phyloP scores from a whole-genome alignment of 2,888 invertebrate genomes.

The Drosophila fungiperda region DNA sequence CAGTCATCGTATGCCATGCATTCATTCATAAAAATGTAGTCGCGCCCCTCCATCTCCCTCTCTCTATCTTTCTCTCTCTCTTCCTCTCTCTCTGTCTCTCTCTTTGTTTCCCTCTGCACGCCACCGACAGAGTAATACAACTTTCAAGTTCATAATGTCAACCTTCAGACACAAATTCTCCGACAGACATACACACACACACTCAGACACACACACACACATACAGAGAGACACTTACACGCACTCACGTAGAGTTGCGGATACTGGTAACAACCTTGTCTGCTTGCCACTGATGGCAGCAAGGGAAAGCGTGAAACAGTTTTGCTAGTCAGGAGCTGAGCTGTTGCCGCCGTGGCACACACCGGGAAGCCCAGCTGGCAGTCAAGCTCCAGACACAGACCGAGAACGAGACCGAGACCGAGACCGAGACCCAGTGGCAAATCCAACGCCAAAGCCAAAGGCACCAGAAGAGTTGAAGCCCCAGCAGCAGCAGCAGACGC shows the following conservation, averaged over 20 bases:
- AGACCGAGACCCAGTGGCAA: slow-evolving; percentile 5
- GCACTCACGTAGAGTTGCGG: slow-evolving; percentile 24
- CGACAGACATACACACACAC: slow-evolving; percentile 26
- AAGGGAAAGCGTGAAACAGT: slow-evolving; percentile 74
- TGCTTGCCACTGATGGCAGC: slow-evolving; percentile 31
- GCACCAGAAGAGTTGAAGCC: slow-evolving; percentile 29
- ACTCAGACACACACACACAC: slow-evolving; percentile 40
- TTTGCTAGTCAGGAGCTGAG: slow-evolving; percentile 59
- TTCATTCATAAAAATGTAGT: slow-evolving; percentile 77
- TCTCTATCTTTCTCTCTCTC: not conserved
- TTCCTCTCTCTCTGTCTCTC: not conserved
- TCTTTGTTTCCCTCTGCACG: slow-evolving; percentile 1
- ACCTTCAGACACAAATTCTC: slow-evolving; percentile 73
- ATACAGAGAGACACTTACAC: slow-evolving; percentile 14
- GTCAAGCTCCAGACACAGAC: slow-evolving; percentile 45
- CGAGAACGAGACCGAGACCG: slow-evolving; percentile 21
- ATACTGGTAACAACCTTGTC: slow-evolving; percentile 44
- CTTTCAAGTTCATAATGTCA: slow-evolving; percentile 84
- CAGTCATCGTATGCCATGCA: slow-evolving; percentile 63
- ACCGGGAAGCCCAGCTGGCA: slow-evolving; percentile 56
- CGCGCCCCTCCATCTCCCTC: slow-evolving; percentile 1
- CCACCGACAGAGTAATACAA: slow-evolving; percentile 55
- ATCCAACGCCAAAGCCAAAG: slow-evolving; percentile 16
- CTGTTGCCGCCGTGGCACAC: slow-evolving; percentile 30
- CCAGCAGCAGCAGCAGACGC: slow-evolving; percentile 43